A percentile compares a stretch with the other conserved stretches of the same genome.
phyloP scores from a whole-genome alignment of 2,113 vertebrate genomes.

The Notiomystis cincta region DNA sequence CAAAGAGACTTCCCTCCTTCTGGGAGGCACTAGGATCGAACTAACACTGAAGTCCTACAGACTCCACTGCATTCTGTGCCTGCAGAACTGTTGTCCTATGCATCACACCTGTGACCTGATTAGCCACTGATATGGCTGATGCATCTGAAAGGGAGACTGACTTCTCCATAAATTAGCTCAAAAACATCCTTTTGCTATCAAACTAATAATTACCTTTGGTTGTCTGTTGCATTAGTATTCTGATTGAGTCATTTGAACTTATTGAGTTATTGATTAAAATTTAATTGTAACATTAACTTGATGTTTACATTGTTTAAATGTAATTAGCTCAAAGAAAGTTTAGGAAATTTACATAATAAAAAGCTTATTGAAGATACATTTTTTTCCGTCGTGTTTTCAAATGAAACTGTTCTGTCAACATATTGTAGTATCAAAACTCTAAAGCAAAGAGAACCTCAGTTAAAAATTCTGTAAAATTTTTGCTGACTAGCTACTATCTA shows the following conservation, averaged over 20 bases:
- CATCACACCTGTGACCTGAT: background rate
- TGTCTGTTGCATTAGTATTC: background rate
- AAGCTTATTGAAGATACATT: background rate
- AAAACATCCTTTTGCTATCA: background rate
- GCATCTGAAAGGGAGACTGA: background rate
- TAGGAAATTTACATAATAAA: conserved; percentile 16
- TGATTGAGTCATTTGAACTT: background rate
- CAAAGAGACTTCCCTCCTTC: background rate
- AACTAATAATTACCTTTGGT: background rate
- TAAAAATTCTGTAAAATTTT: background rate
- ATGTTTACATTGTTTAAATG: background rate
- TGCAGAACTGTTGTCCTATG: background rate
- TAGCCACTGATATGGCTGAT: background rate
- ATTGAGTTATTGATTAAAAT: conserved; percentile 23
- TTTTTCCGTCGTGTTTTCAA: background rate
- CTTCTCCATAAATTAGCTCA: background rate
- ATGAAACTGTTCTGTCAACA: background rate
- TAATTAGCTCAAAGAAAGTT: background rate
- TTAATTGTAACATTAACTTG: background rate
- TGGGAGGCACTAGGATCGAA: background rate
- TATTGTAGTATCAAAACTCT: background rate
- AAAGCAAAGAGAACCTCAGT: background rate
- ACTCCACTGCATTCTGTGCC: background rate
- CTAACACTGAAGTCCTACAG: background rate
- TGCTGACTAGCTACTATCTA: background rate